Percentiles rank a stretch among this genome's conserved stretches.
phyloP scores from a whole-genome alignment of 2,888 invertebrate species.

The Hetaerina titia region DNA sequence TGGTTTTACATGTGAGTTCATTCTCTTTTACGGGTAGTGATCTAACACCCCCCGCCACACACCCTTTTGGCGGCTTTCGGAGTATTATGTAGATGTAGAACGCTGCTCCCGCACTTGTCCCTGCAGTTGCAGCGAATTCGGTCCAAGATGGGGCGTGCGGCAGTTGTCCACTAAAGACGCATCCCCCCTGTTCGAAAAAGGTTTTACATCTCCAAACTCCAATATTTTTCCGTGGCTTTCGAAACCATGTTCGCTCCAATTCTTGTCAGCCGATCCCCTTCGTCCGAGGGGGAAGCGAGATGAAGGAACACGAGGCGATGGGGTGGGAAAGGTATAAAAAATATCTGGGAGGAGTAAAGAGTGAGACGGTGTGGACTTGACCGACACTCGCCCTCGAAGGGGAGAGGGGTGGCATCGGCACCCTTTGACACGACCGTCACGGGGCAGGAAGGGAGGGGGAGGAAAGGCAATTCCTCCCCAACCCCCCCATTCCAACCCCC shows the following conservation, averaged over 20 bases:
- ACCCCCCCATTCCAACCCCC: neutral
- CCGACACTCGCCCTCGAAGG: slow-evolving; percentile 29
- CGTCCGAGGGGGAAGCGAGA: no score
- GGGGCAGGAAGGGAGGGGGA: neutral
- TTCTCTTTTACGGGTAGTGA: no score
- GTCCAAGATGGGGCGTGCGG: no score
- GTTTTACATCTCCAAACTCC: neutral
- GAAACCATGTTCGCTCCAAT: neutral
- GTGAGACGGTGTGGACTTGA: neutral
- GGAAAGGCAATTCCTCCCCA: neutral
- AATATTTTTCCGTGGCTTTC: neutral
- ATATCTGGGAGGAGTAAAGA: neutral
- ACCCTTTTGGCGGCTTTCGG: no score
- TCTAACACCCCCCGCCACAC: no score
- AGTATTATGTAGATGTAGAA: no score
- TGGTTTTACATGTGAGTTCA: no score
- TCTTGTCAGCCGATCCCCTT: neutral
- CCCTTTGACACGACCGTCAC: slow-evolving; percentile 57
- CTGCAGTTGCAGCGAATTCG: no score
- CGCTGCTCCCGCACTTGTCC: no score
- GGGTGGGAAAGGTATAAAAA: neutral
- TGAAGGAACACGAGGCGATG: neutral
- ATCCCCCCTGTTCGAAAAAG: no score
- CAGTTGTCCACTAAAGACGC: no score
- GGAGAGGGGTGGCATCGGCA: slow-evolving; percentile 16